These are phyloP conservation scores for Eurytoma californica DNA, from an alignment of 2,888 invertebrate species.

Conservation along the genomic window DNA sequence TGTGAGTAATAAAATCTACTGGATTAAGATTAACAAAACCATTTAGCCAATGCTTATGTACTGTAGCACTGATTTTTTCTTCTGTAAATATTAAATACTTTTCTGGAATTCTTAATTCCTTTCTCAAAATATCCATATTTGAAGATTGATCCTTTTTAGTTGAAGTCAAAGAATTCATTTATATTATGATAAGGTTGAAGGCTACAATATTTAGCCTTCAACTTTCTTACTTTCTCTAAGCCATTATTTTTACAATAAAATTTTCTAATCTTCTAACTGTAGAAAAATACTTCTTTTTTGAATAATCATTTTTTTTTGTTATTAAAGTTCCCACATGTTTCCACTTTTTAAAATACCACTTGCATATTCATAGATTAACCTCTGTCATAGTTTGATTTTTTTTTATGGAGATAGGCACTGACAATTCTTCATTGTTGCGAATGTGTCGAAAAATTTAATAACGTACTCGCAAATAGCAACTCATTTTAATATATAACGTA, in stretches of 20 bases:
- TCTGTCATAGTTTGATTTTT: not conserved
- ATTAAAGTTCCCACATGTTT: conserved; percentile 1
- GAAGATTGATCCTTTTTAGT: conserved; percentile 39
- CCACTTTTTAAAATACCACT: not conserved
- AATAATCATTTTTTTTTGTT: no score
- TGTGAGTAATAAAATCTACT: conserved; percentile 73
- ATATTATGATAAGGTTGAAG: no score
- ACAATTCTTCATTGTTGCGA: not conserved
- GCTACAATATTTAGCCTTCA: no score
- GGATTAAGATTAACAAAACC: conserved; percentile 72
- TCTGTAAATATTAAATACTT: conserved; percentile 74
- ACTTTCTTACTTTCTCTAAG: no score
- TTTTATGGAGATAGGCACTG: not conserved
- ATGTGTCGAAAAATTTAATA: conserved; percentile 10
- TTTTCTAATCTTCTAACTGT: not conserved
- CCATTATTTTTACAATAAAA: no score
- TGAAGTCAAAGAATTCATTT: not conserved
- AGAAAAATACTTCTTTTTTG: not conserved
- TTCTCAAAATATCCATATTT: conserved; percentile 81
- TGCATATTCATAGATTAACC: not conserved
- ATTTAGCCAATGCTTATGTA: conserved; percentile 75
- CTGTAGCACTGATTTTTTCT: conserved; percentile 70
- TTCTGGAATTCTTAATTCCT: conserved; percentile 83
- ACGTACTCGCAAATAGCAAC: not conserved
- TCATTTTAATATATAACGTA: conserved; percentile 15